Conservation (phyloP, 2,113 vertebrate genomes). For the Marcusenius ussheri region DNA sequence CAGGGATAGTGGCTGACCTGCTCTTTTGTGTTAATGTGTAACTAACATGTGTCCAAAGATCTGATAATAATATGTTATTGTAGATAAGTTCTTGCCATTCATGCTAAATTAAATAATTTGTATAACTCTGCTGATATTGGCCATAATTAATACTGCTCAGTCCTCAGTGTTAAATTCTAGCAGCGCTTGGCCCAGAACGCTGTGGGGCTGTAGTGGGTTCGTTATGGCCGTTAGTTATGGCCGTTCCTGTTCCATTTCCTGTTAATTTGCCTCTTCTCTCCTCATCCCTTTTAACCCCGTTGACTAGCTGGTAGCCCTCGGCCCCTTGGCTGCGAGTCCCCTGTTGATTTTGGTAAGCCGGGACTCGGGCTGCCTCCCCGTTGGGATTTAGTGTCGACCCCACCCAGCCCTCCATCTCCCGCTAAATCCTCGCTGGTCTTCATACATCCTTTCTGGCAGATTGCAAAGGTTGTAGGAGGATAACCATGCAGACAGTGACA, state of each 20-base stretch:
- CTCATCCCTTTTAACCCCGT: conserved; percentile 19
- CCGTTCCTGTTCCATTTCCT: neutral
- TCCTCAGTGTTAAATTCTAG: neutral
- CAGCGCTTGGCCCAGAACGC: neutral
- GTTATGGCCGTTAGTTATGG: neutral
- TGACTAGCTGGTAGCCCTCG: conserved; percentile 35
- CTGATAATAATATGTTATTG: neutral
- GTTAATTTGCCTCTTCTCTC: conserved; percentile 30
- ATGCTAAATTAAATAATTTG: neutral
- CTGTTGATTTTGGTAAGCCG: conserved; percentile 29
- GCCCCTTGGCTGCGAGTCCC: conserved; percentile 28
- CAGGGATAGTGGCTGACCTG: neutral
- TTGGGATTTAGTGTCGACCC: neutral
- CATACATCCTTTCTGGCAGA: neutral
- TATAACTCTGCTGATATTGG: neutral
- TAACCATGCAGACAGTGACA: neutral
- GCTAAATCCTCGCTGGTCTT: neutral
- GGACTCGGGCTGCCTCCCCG: neutral
- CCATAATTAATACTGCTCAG: neutral
- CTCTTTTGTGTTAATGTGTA: neutral
- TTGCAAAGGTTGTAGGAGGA: neutral
- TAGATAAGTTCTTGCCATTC: neutral
- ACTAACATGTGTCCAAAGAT: neutral
- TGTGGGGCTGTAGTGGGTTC: neutral
- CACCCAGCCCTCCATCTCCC: neutral